These are phyloP conservation scores for Pycnomerus fuliginosus DNA, from an alignment of 2,888 invertebrate genomes.

Conservation along the genomic window DNA sequence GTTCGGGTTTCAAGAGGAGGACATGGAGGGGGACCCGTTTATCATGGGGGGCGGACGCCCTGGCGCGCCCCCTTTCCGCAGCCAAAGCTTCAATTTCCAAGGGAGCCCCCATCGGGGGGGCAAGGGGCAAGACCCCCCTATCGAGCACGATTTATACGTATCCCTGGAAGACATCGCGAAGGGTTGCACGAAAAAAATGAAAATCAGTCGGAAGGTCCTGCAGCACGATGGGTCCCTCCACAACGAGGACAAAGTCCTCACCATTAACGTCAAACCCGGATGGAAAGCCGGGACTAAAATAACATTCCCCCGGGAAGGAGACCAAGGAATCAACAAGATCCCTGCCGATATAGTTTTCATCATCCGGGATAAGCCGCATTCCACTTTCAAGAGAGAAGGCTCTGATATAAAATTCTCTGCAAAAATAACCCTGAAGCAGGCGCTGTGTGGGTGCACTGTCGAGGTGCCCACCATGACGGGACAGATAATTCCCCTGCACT, in stretches of 20 bases:
- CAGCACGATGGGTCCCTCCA: constrained; percentile 74
- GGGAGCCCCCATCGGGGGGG: constrained; percentile 11
- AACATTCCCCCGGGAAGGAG: constrained; percentile 94
- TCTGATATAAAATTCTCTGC: constrained; percentile 85
- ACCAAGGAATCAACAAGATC: constrained; percentile 84
- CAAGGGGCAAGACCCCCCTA: constrained; percentile 73
- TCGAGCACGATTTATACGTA: constrained; percentile 87
- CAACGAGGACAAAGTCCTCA: constrained; percentile 88
- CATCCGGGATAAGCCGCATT: constrained; percentile 88
- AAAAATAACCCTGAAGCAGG: constrained; percentile 80
- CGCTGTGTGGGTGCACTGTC: constrained; percentile 81
- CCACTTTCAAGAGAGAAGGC: constrained; percentile 84
- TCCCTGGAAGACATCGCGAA: constrained; percentile 83
- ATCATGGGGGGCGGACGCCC: constrained; percentile 13
- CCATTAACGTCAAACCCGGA: constrained; percentile 90
- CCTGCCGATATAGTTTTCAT: constrained; percentile 95
- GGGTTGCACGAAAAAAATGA: constrained; percentile 96
- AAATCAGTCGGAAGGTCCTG: constrained; percentile 85
- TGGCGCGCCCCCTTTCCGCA: constrained; percentile 16
- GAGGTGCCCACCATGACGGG: constrained; percentile 86
- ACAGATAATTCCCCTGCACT: constrained; percentile 71
- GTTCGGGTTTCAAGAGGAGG: constrained; percentile 19
- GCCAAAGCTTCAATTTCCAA: constrained; percentile 40
- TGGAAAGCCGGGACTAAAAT: constrained; percentile 98
- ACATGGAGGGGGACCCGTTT: constrained; percentile 29